Evolutionary conservation across 2,113 vertebrate genomes (phyloP), one percentile per base, ranked within the genome.

Genomic region (Zosterops borbonicus): DNA sequence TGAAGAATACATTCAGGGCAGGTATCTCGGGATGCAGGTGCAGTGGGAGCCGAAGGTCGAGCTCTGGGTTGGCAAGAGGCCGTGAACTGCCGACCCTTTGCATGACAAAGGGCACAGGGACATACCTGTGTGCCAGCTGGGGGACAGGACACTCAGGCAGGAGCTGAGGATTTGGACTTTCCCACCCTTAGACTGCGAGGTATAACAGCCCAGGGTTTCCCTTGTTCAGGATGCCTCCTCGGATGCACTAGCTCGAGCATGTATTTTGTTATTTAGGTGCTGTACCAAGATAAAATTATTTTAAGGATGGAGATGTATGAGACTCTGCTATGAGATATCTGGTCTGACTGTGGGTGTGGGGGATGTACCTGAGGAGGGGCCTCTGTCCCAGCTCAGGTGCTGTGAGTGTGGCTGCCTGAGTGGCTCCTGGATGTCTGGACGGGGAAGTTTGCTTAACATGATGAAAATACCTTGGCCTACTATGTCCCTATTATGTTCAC

Each of bases 31-130:
- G 44, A 9, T 42, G 31, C 21, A 29, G 35, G 21, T 60, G 29
- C 53, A 29, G 23, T 12, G n/a, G 9, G 29, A 68, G 24, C n/a
- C 1, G 0, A 18, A 70, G 46, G 59, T 3, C 2, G 14, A 6
- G 12, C 37, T 50, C 22, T 28, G 19, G 76, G 14, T 4, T 35
- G 25, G 33, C 17, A 37, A 41, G 42, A 31, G 31, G 25, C 35
- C 5, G 1, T 19, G 41, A 69, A 35, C 5, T 55, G 29, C 25
- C 0, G 0, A 31, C 4, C 14, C 8, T 31, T 41, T n/a, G 70
- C 25, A 31, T 8, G 24, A 37, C 39, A 52, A 37, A 39, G 37
- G 33, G 37, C 37, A 12, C 33, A 7, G 46, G 37, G 14, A 35
- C 18, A 35, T 64, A 42, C 33, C 37, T 39, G 39, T 60, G 29